A percentile compares a stretch with the other conserved stretches of the same genome.
These are phyloP conservation scores for Pangasius mekongensis DNA, from an alignment of 2,797 vertebrate genomes.

Conservation along the genomic window DNA sequence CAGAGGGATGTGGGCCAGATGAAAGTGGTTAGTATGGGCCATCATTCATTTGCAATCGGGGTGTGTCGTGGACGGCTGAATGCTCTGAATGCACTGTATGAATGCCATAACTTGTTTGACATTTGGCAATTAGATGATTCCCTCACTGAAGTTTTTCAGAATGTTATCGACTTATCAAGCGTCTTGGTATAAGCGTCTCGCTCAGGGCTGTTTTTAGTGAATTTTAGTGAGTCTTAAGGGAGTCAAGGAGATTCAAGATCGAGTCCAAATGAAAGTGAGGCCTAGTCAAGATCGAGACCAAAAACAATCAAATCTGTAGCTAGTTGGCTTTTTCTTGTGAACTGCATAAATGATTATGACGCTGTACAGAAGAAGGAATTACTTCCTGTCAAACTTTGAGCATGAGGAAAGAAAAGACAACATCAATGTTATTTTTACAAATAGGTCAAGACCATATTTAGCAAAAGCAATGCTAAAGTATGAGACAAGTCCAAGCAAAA, in stretches of 20 bases:
- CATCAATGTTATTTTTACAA: background rate
- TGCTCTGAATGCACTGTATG: background rate
- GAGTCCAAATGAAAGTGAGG: background rate
- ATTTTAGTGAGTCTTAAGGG: background rate
- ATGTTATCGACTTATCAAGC: background rate
- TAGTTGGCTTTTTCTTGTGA: background rate
- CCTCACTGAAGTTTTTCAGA: background rate
- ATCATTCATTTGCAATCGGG: conserved; percentile 1
- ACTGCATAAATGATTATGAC: background rate
- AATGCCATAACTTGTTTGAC: background rate
- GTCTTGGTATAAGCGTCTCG: background rate
- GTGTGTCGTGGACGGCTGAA: background rate
- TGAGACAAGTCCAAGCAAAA: background rate
- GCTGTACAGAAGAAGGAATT: background rate
- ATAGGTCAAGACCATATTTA: background rate
- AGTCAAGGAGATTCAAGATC: background rate
- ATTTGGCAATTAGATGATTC: background rate
- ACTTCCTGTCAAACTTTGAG: background rate
- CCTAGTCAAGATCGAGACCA: background rate
- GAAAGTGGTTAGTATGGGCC: conserved; percentile 3
- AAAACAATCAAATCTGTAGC: background rate
- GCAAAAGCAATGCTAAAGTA: background rate
- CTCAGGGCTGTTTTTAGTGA: background rate
- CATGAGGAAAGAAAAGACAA: background rate
- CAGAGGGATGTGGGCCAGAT: background rate